These are phyloP conservation scores for Eledone cirrhosa DNA, from an alignment of 2,888 invertebrate genomes.

Conservation along the genomic window DNA sequence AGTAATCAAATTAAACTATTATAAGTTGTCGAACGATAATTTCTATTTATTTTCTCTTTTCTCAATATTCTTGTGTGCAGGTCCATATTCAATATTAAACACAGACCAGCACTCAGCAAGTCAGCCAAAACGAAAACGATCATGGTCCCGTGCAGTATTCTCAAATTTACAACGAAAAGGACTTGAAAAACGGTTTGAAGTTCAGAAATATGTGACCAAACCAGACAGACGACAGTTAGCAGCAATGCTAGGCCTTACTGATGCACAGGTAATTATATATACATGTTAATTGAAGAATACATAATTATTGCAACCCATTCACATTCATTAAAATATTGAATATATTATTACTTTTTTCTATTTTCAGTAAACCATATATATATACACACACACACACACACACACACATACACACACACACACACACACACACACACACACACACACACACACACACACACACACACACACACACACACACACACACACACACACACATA, in stretches of 20 bases:
- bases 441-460: no score
- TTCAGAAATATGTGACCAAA: constrained; percentile 95
- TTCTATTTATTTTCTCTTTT: neutral
- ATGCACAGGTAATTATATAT: constrained; percentile 79
- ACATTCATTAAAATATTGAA: no score
- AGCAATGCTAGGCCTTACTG: constrained; percentile 88
- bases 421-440: no score
- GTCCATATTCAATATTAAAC: constrained; percentile 58
- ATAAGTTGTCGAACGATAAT: neutral
- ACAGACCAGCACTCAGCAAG: constrained; percentile 44
- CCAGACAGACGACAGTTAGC: constrained; percentile 91
- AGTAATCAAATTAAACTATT: no score
- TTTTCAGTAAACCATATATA: no score
- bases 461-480: no score
- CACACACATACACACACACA: no score
- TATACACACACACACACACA: no score
- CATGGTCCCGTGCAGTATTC: constrained; percentile 95
- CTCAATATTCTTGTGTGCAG: constrained; percentile 35
- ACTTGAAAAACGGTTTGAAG: constrained; percentile 87
- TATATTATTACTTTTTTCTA: no score
- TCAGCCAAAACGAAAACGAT: constrained; percentile 78
- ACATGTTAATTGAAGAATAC: no score
- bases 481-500: no score
- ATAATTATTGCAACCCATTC: no score
- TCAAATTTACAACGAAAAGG: constrained; percentile 94